Base-by-base conservation (phyloP, 2,888 invertebrate species). In the Drosophila meridiana region DNA sequence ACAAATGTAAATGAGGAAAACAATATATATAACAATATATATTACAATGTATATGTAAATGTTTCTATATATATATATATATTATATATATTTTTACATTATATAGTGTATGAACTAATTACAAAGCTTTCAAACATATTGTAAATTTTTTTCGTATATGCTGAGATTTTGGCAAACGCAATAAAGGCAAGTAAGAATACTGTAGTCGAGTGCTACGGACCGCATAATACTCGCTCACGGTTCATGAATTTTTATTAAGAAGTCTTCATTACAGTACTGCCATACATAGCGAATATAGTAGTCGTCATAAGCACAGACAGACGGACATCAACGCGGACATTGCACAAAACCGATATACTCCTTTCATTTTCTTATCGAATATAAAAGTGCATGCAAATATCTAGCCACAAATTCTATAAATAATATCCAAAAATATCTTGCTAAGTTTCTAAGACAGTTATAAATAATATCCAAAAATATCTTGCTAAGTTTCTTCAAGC, bases 1-100 rank as follows among this genome's bases (percentile, higher is more conserved):
- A 60, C 59, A 75, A 65, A 65, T 75, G 55, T 34, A 62, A 64
- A 64, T 53, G 61, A 28, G 56, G 47, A 62, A 52, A 59, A 56
- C 53, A 34, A 40, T 14, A 30, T 7, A 55, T 30, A 26, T 30
- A 20, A 20, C 20, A 20, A 20, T 20, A 20, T 20, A 20, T 20
- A 20, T 20, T 20, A 20, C 20, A 20, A 20, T 20, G 20, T 20
- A 20, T 20, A 20, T 20, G 20, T 20, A 20, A 20, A 20, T 20
- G 20, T 20, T 20, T 20, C 20, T 20, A 26, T 20, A 50, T 4
- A 11, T 11, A 48, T 28, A 30, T 28, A 30, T 30, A 48, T 48
- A 47, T 43, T 43, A 45, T 26, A 20, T 28, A 5, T 13, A 6
- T 30, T 30, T 30, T 30, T 30, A n/a, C 14, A 9, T 5, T 4